Evolutionary conservation across 2,888 invertebrate genomes (phyloP).

Genomic region (Pammene aurita): DNA sequence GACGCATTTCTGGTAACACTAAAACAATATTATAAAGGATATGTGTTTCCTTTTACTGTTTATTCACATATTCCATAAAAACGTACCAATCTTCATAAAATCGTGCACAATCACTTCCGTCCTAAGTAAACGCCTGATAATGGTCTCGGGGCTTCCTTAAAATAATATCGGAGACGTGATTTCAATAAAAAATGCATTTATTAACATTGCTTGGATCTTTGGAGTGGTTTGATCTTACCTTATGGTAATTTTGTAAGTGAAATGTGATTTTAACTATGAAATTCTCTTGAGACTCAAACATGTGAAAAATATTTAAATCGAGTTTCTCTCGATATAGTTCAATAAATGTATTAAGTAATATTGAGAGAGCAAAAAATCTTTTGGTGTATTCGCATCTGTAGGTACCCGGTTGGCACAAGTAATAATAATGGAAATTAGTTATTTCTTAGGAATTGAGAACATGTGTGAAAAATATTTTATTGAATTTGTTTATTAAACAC

Average conservation of each 20-base stretch:
- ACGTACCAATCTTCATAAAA: constrained; percentile 35
- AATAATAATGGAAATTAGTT: too few relatives aligned
- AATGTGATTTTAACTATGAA: too few relatives aligned
- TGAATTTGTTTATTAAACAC: too few relatives aligned
- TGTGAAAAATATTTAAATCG: too few relatives aligned
- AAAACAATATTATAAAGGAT: background rate
- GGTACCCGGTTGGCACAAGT: too few relatives aligned
- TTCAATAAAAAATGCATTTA: constrained; percentile 39
- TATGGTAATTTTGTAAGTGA: constrained; percentile 16
- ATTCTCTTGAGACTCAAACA: too few relatives aligned
- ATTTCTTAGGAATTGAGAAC: too few relatives aligned
- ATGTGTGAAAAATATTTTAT: too few relatives aligned
- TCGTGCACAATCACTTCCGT: constrained; percentile 29
- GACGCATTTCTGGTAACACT: background rate
- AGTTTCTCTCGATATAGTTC: too few relatives aligned
- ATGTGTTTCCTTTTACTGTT: background rate
- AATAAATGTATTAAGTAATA: too few relatives aligned
- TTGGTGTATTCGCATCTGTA: too few relatives aligned
- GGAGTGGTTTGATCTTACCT: constrained; percentile 26
- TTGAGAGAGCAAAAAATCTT: too few relatives aligned
- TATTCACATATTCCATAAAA: constrained; percentile 31
- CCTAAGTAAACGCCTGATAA: constrained; percentile 37
- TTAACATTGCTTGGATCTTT: constrained; percentile 33
- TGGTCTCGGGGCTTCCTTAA: constrained; percentile 27
- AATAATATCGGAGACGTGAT: constrained; percentile 36